A percentile compares a stretch with the other conserved stretches of the same genome.
These are phyloP conservation scores for Heliconius eleuchia DNA, from an alignment of 1,140 invertebrate genomes.

Conservation along the genomic window DNA sequence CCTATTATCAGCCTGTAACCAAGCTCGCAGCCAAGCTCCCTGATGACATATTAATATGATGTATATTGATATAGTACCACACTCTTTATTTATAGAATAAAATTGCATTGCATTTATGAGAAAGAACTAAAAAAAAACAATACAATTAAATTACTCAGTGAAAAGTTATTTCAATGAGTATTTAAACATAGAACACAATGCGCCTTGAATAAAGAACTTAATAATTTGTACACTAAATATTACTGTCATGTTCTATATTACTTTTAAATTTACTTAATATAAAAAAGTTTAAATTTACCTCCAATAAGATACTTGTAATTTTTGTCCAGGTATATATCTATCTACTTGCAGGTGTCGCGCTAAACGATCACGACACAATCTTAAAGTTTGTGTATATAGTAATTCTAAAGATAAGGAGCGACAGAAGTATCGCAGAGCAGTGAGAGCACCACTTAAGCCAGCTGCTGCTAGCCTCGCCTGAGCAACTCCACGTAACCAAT, in stretches of 20 bases:
- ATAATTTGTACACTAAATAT: too few relatives aligned
- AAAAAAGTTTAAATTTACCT: slow-evolving; percentile 75
- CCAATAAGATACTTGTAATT: slow-evolving; percentile 97
- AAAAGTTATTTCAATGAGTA: too few relatives aligned
- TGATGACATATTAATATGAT: slow-evolving; percentile 46
- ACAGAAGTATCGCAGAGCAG: slow-evolving; percentile 96
- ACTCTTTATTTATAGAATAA: too few relatives aligned
- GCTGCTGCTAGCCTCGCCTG: slow-evolving; percentile 94
- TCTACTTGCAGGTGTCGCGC: slow-evolving; percentile 96
- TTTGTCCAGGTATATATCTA: slow-evolving; percentile 94
- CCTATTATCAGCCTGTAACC: slow-evolving; percentile 94
- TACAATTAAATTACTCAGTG: too few relatives aligned
- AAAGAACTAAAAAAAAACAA: too few relatives aligned
- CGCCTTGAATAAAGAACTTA: too few relatives aligned
- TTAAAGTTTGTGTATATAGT: slow-evolving; percentile 95
- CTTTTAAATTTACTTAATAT: not conserved
- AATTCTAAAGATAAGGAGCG: slow-evolving; percentile 97
- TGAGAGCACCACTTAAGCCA: slow-evolving; percentile 87
- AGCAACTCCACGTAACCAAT: slow-evolving; percentile 95
- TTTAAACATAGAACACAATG: too few relatives aligned
- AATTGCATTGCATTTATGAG: too few relatives aligned
- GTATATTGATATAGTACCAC: too few relatives aligned
- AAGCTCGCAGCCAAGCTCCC: slow-evolving; percentile 91
- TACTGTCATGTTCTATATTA: too few relatives aligned
- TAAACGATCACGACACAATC: slow-evolving; percentile 92